Conservation (phyloP, 2,888 invertebrate genomes). For the Fissipunctia ypsillon region DNA sequence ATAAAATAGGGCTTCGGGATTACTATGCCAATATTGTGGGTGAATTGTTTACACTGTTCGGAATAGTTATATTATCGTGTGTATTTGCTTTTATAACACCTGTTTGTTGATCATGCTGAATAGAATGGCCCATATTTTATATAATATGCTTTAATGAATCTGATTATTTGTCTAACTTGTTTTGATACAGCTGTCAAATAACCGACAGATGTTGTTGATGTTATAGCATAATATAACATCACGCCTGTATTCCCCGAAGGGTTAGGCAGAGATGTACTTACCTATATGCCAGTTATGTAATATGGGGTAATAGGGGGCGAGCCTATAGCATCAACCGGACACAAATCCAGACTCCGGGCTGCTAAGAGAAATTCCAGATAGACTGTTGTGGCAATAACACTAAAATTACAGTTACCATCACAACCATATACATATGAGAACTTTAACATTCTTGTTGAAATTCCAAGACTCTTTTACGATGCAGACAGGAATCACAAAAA, state of each 20-base stretch:
- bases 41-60: constrained; percentile 8
- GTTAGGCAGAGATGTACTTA: too few species aligned
- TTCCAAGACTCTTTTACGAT: constrained; percentile 43
- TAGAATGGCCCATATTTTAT: constrained; percentile 18
- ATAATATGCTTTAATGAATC: constrained; percentile 15
- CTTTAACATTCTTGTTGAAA: constrained; percentile 34
- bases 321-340: too few species aligned
- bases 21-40: constrained; percentile 31
- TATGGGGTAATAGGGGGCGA: too few species aligned
- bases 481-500: constrained; percentile 52
- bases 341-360: too few species aligned
- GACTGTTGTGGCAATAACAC: background rate
- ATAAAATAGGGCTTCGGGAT: constrained; percentile 32
- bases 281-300: too few species aligned
- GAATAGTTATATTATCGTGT: constrained; percentile 23
- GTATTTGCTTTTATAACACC: constrained; percentile 27
- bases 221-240: too few species aligned
- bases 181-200: background rate
- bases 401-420: constrained; percentile 16
- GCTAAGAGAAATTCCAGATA: too few species aligned
- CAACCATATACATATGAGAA: background rate
- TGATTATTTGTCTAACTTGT: constrained; percentile 22
- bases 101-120: constrained; percentile 32
- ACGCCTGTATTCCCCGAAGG: too few species aligned
- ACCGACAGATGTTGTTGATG: background rate